These are phyloP conservation scores for Melanotaenia maccullochi DNA, from an alignment of 2,797 vertebrate species.

Conservation along the genomic window DNA sequence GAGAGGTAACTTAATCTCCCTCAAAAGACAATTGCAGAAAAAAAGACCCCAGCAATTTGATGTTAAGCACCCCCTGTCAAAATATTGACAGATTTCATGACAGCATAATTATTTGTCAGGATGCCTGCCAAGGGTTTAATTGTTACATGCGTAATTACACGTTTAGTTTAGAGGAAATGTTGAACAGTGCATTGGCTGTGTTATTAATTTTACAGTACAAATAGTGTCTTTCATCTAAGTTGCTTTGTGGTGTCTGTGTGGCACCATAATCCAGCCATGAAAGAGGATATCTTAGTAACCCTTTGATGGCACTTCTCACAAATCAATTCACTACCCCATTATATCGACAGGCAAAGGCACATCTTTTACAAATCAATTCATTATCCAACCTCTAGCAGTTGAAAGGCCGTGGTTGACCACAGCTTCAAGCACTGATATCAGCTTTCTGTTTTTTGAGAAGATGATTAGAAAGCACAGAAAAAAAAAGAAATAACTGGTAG, in stretches of 20 bases:
- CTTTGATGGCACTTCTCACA: conserved; percentile 69
- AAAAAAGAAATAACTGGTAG: conserved; percentile 42
- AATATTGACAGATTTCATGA: conserved; percentile 84
- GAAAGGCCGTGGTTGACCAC: conserved; percentile 77
- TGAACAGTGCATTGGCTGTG: conserved; percentile 67
- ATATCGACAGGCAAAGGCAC: conserved; percentile 68
- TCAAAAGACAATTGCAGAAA: conserved; percentile 65
- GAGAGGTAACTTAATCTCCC: conserved; percentile 75
- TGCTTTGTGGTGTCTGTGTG: conserved; percentile 53
- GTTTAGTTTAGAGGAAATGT: conserved; percentile 71
- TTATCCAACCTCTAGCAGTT: conserved; percentile 74
- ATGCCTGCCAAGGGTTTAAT: conserved; percentile 81
- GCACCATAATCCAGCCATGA: conserved; percentile 72
- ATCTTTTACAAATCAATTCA: conserved; percentile 81
- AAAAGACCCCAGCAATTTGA: conserved; percentile 58
- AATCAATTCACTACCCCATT: conserved; percentile 82
- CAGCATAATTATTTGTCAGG: conserved; percentile 79
- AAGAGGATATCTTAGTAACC: conserved; percentile 71
- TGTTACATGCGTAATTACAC: conserved; percentile 83
- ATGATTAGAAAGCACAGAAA: conserved; percentile 41
- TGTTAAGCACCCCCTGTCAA: conserved; percentile 74
- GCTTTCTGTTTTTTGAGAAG: conserved; percentile 71
- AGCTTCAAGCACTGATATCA: conserved; percentile 69
- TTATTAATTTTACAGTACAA: conserved; percentile 74
- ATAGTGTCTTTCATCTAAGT: conserved; percentile 69